A percentile compares a stretch with the other conserved stretches of the same genome.
phyloP scores from a whole-genome alignment of 2,113 vertebrate genomes.

The Nibea albiflora region DNA sequence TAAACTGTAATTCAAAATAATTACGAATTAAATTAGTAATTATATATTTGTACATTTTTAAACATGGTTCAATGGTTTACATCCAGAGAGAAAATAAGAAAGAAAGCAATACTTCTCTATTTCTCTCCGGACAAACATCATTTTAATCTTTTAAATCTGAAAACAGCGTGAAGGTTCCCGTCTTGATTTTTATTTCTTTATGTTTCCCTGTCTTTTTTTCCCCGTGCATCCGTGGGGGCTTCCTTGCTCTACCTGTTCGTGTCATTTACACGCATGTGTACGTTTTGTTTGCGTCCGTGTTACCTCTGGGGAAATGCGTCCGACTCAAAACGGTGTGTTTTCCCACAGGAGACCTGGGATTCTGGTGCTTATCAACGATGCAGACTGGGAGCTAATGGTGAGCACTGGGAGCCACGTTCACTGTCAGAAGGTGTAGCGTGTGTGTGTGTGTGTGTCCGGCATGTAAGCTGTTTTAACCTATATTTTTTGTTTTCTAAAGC shows the following conservation, averaged over 20 bases:
- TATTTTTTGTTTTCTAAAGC: neutral
- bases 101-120: neutral
- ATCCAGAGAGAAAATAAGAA: neutral
- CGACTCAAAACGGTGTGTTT: slow-evolving; percentile 53
- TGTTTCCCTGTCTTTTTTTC: neutral
- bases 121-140: neutral
- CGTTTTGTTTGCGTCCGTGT: slow-evolving; percentile 1
- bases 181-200: neutral
- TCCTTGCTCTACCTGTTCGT: slow-evolving; percentile 12
- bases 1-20: slow-evolving; percentile 1
- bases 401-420: slow-evolving; percentile 76
- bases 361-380: slow-evolving; percentile 96
- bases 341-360: slow-evolving; percentile 95
- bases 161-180: neutral
- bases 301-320: slow-evolving; percentile 33
- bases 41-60: neutral
- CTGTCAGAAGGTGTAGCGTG: slow-evolving; percentile 30
- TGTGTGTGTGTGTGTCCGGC: slow-evolving; percentile 16
- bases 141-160: neutral
- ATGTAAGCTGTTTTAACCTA: neutral
- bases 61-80: neutral
- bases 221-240: neutral
- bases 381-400: slow-evolving; percentile 99
- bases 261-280: neutral
- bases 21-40: neutral